Conservation (phyloP, 2,113 vertebrate genomes). For the Aplodontia rufa region DNA sequence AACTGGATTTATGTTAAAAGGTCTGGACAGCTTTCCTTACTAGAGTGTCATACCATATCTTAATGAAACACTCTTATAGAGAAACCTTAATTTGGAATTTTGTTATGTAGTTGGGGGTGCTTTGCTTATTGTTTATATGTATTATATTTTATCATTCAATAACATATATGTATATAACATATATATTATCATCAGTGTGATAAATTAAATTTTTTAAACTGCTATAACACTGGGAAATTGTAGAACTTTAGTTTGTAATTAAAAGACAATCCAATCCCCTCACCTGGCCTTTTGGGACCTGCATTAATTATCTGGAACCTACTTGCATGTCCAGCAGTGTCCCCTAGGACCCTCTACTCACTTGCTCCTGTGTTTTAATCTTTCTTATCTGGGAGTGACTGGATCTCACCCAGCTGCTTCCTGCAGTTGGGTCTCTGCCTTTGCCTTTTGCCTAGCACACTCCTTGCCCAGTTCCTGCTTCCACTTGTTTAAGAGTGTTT, state of each 20-base stretch:
- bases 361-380: not conserved
- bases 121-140: not conserved
- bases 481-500: not conserved
- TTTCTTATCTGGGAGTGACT: not conserved
- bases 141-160: too few species aligned
- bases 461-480: not conserved
- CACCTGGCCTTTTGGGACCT: not conserved
- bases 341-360: not conserved
- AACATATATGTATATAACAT: not conserved
- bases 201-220: slow-evolving; percentile 18
- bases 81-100: not conserved
- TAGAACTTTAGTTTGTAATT: not conserved
- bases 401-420: not conserved
- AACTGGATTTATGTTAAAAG: not conserved
- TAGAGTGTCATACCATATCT: not conserved
- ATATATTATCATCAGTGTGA: not conserved
- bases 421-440: not conserved
- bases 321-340: not conserved
- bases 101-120: not conserved
- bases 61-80: not conserved
- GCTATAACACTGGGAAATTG: not conserved
- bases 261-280: not conserved
- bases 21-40: not conserved
- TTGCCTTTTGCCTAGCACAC: not conserved
- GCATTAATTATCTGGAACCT: not conserved